These are phyloP conservation scores for Polymixis flavicincta DNA, from an alignment of 2,888 invertebrate species.

Conservation along the genomic window DNA sequence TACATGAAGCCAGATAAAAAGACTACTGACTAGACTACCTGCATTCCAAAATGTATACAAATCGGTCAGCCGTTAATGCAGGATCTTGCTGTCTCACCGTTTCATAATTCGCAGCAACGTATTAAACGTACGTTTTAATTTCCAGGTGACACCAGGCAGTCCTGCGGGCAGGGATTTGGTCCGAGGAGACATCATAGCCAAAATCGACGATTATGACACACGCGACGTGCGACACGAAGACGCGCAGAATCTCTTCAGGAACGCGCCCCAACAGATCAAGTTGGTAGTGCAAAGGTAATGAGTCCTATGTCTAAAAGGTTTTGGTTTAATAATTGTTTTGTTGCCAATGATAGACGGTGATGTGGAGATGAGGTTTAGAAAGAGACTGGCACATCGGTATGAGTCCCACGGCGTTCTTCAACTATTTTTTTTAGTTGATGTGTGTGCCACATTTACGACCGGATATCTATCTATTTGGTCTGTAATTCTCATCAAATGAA, in stretches of 20 bases:
- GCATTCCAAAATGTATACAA: background rate
- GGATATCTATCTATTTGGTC: background rate
- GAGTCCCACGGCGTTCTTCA: background rate
- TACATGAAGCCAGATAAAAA: background rate
- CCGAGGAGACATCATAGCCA: conserved; percentile 97
- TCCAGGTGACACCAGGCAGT: conserved; percentile 96
- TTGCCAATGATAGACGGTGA: background rate
- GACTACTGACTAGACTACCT: no score
- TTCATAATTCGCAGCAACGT: background rate
- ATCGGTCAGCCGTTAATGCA: background rate
- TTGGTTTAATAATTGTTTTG: background rate
- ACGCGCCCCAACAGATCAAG: conserved; percentile 94
- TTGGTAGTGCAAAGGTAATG: conserved; percentile 95
- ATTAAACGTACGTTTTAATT: conserved; percentile 60
- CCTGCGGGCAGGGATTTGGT: conserved; percentile 96
- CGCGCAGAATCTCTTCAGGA: conserved; percentile 96
- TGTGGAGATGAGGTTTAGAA: no score
- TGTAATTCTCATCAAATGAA: background rate
- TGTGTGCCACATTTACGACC: background rate
- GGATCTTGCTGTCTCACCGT: background rate
- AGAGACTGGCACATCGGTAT: background rate
- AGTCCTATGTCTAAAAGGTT: background rate
- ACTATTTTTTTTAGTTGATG: background rate
- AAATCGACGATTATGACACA: conserved; percentile 97
- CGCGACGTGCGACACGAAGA: conserved; percentile 97